phyloP scores from a whole-genome alignment of 2,888 invertebrate genomes.

The Silvanus unidentatus region DNA sequence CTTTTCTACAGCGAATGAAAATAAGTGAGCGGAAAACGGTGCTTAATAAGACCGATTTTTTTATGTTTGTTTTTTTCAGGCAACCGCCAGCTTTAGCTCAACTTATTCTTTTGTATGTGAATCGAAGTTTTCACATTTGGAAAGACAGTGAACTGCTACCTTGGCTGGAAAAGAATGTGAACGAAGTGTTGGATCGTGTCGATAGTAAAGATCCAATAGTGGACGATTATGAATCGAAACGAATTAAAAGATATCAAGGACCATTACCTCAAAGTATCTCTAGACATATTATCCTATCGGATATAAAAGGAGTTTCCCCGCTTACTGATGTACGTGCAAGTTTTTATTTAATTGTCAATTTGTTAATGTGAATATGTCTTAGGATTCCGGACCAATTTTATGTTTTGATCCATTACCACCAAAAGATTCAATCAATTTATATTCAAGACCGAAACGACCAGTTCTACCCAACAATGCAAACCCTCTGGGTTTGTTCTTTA shows the following conservation, averaged over 20 bases:
- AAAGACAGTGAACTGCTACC: conserved; percentile 65
- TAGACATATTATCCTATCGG: conserved; percentile 66
- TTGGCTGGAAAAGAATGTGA: conserved; percentile 73
- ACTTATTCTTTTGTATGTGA: conserved; percentile 66
- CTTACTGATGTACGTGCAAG: conserved; percentile 50
- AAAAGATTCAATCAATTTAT: conserved; percentile 64
- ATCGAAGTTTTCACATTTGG: conserved; percentile 71
- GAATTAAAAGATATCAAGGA: conserved; percentile 57
- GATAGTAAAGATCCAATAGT: conserved; percentile 57
- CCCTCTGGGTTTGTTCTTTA: conserved; percentile 58
- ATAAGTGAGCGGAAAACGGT: conserved; percentile 40
- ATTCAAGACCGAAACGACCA: conserved; percentile 51
- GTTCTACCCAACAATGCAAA: conserved; percentile 27
- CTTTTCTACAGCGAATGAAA: conserved; percentile 40
- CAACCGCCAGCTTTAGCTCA: conserved; percentile 62
- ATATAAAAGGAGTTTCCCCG: conserved; percentile 61
- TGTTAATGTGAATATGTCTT: conserved; percentile 13
- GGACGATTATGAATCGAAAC: conserved; percentile 56
- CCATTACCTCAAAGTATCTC: conserved; percentile 58
- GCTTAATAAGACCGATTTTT: background rate
- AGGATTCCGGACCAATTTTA: conserved; percentile 55
- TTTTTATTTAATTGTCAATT: conserved; percentile 4
- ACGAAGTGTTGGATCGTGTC: conserved; percentile 57
- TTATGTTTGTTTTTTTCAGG: conserved; percentile 43
- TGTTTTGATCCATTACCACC: conserved; percentile 78